Base-by-base conservation (phyloP, 2,113 vertebrate genomes). In the Rhinolophus sinicus region DNA sequence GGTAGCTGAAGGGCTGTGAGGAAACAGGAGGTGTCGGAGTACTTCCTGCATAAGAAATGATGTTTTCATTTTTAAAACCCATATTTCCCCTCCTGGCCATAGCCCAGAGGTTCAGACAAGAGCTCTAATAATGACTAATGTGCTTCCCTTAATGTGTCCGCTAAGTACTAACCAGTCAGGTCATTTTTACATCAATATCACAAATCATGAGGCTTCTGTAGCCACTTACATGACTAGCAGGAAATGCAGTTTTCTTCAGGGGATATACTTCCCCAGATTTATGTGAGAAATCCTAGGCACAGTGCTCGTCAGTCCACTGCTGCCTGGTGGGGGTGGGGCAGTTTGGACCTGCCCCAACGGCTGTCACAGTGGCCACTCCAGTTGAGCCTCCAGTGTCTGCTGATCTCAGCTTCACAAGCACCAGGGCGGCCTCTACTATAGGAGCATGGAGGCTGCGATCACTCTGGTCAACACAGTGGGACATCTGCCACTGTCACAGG, bases 61-160 rank as follows among this genome's bases (percentile, higher is more conserved):
- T 83, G 62, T 70, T 91, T 96, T 89, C 60, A 38, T 69, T 95
- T 95, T 76, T 60, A 60, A 92, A 92, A 73, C 22, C 50, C 69
- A 82, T 38, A 76, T 69, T 88, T 76, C 67, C 82, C 12, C 35
- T 92, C 38, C 21, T 88, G 84, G 52, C 60, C 40, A 7, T n/a
- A 54, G 78, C 60, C 60, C 95, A 70, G 90, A 24, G 13, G 70
- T 40, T 70, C 62, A 60, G 62, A 69, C 40, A 62, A 83, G 50
- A 50, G n/a, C 78, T 93, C 11, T 54, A n/a, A n/a, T 40, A 58
- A 84, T 47, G 85, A 78, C 85, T 30, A 70, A 95, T 70, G 60
- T 89, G 62, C 16, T 64, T 69, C 52, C n/a, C 50, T 69, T 69
- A 44, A 77, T 62, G 69, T n/a, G 30, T 21, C 33, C 0, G 0